Base-by-base conservation (phyloP, 2,113 vertebrate species). In the Lepidothrix coronata region DNA sequence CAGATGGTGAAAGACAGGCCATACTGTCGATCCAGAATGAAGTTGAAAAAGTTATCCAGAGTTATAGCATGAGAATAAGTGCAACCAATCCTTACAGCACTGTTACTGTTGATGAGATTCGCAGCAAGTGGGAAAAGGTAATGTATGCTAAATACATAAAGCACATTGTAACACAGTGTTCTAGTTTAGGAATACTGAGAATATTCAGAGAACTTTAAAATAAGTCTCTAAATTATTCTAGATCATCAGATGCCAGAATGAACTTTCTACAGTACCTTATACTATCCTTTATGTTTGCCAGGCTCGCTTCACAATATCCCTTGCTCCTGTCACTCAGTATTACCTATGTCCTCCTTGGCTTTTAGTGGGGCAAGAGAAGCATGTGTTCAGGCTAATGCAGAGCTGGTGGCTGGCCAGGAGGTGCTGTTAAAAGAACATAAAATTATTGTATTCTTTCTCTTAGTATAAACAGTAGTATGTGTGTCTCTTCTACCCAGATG, bases 41-140 rank as follows among this genome's bases (percentile, higher is more conserved):
- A 97, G 99, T 99, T 96, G 99, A 99, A 93, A 99, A 99, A 97
- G 99, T 99, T 93, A 99, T 98, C 91, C 99, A 99, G 97, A 99
- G 99, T 95, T 99, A 99, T 71, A 98, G 86, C 94, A 99, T 99
- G 97, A 98, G 98, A 95, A 98, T 98, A 93, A 98, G 97, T 66
- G 97, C 99, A 35, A 97, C 96, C 95, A 99, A 99, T 96, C 99
- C 99, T 12, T 99, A 99, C 97, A 99, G 98, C 98, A 98, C 98
- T 4, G 98, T 99, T 93, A 98, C 98, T 72, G 97, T 98, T 6
- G 99, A 99, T 2, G 99, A 99, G 78, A 98, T 99, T 63, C 98
- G 98, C 52, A 97, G 94, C 97, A 99, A 99, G 97, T 99, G 99
- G 99, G 99, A 99, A 81, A 99, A 99, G 99, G 99, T 99, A 97